phyloP scores from a whole-genome alignment of 2,888 invertebrate species.

The Archips xylosteana region DNA sequence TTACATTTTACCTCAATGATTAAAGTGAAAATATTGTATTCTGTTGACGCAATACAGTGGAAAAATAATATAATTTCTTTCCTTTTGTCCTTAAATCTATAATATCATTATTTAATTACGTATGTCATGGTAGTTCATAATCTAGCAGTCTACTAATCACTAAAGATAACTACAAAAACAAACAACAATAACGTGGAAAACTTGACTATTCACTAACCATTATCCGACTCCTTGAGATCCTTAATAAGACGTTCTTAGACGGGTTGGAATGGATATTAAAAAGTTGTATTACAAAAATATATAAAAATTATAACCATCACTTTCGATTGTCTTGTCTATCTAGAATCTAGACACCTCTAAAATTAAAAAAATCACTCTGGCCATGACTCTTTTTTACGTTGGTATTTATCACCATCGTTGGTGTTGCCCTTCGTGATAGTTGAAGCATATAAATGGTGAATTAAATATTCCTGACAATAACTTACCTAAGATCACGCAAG shows the following conservation, averaged over 20 bases:
- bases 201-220: constrained; percentile 39
- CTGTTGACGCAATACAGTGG: background rate
- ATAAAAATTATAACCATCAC: background rate
- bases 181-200: constrained; percentile 30
- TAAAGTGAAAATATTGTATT: background rate
- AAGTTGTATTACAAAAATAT: constrained; percentile 32
- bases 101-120: constrained; percentile 18
- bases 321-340: background rate
- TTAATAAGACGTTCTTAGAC: background rate
- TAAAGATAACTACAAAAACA: constrained; percentile 33
- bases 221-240: constrained; percentile 14
- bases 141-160: constrained; percentile 40
- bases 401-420: background rate
- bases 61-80: background rate
- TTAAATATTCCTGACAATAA: background rate
- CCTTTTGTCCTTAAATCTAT: background rate
- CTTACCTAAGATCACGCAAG: background rate
- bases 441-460: background rate
- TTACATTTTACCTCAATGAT: background rate
- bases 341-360: background rate
- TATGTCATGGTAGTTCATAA: constrained; percentile 38
- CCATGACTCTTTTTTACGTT: background rate
- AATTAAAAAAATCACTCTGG: too few species aligned
- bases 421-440: background rate
- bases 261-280: constrained; percentile 25